A percentile compares a stretch with the other conserved stretches of the same genome.
Conservation (phyloP, 1,140 invertebrate species). For the Elysia chlorotica region DNA sequence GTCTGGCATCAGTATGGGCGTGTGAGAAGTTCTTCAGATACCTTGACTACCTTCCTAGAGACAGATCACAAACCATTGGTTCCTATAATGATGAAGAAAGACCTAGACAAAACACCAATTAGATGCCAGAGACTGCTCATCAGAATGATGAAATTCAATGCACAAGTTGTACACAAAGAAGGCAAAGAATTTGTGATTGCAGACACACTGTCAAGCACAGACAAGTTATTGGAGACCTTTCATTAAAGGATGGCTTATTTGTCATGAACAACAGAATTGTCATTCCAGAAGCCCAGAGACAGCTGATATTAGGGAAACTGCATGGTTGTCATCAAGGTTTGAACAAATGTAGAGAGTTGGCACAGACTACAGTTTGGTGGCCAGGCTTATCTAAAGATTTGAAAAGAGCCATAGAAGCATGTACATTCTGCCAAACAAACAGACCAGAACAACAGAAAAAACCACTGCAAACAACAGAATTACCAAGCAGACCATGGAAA, state of each 20-base stretch:
- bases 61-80: too few relatives aligned
- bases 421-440: neutral
- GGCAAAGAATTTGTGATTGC: slow-evolving; percentile 30
- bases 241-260: slow-evolving; percentile 1
- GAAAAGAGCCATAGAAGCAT: neutral
- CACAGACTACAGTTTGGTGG: neutral
- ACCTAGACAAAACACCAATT: slow-evolving; percentile 21
- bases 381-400: neutral
- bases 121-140: slow-evolving; percentile 31
- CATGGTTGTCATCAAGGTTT: slow-evolving; percentile 52
- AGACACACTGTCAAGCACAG: slow-evolving; percentile 33
- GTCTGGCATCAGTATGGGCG: too few relatives aligned
- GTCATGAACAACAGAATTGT: slow-evolving; percentile 31
- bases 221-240: too few relatives aligned
- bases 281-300: slow-evolving; percentile 36
- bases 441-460: neutral
- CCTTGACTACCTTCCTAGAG: too few relatives aligned
- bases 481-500: neutral
- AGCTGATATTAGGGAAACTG: slow-evolving; percentile 40
- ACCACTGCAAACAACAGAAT: neutral
- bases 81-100: too few relatives aligned
- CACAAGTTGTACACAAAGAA: slow-evolving; percentile 19
- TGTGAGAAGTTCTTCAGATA: too few relatives aligned
- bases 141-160: slow-evolving; percentile 24
- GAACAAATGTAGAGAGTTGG: slow-evolving; percentile 17